Percentiles rank a stretch among this genome's conserved stretches.
Conservation (phyloP, 2,797 vertebrate species). For the Syngnathus acus region DNA sequence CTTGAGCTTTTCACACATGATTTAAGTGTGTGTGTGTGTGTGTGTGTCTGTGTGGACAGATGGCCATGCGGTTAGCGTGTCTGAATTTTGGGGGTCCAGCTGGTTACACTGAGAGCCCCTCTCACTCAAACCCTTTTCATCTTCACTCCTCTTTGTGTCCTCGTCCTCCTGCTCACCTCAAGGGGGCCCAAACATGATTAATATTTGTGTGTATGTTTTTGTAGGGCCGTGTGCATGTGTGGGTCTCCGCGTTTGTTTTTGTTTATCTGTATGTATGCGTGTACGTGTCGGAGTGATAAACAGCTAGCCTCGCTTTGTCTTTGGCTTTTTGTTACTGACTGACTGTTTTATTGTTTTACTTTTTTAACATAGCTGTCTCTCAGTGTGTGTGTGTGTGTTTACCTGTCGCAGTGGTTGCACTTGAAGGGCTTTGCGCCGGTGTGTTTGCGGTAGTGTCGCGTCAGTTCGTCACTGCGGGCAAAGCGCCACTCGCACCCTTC, state of each 20-base stretch:
- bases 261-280: constrained; percentile 6
- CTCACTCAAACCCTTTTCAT: constrained; percentile 33
- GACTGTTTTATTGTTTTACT: no score
- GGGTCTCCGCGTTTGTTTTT: constrained; percentile 20
- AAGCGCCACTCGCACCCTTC: constrained; percentile 95
- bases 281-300: constrained; percentile 72
- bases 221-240: constrained; percentile 40
- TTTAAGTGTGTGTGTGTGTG: constrained; percentile 4
- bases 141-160: constrained; percentile 4
- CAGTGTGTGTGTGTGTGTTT: constrained; percentile 26
- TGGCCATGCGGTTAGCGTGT: constrained; percentile 58
- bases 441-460: constrained; percentile 96
- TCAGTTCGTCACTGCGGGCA: constrained; percentile 91
- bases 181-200: constrained; percentile 63
- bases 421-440: constrained; percentile 95
- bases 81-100: constrained; percentile 60
- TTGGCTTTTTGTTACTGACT: no score
- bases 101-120: constrained; percentile 43
- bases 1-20: background rate
- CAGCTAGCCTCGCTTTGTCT: no score
- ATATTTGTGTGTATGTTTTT: constrained; percentile 29
- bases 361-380: background rate
- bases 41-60: constrained; percentile 53
- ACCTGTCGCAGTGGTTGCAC: constrained; percentile 98
- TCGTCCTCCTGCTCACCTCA: constrained; percentile 45